Conservation (phyloP, 2,888 invertebrate species). For the Euplagia quadripunctaria region DNA sequence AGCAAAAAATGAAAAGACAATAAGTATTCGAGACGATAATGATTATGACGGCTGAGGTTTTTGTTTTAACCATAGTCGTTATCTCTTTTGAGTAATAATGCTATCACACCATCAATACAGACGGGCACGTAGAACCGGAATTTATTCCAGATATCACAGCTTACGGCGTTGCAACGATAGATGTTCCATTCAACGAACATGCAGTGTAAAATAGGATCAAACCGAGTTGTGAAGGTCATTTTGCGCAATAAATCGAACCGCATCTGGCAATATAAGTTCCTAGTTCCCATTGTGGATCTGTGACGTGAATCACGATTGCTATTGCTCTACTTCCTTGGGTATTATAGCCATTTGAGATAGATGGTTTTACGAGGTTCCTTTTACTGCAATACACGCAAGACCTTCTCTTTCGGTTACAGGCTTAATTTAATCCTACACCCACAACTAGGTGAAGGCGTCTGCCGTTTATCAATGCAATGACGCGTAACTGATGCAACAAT, state of each 20-base stretch:
- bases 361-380: conserved; percentile 51
- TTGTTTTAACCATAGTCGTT: conserved; percentile 29
- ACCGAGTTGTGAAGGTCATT: conserved; percentile 69
- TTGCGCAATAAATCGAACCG: conserved; percentile 73
- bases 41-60: neutral
- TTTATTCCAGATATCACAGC: conserved; percentile 31
- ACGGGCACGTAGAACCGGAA: conserved; percentile 36
- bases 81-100: conserved; percentile 39
- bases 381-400: conserved; percentile 45
- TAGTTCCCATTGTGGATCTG: conserved; percentile 70
- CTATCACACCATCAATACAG: conserved; percentile 29
- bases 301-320: conserved; percentile 72
- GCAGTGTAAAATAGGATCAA: conserved; percentile 64
- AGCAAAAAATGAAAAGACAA: too few species aligned
- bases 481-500: conserved; percentile 41
- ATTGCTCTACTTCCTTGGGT: conserved; percentile 64
- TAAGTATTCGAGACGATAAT: too few species aligned
- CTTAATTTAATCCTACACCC: conserved; percentile 51
- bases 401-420: conserved; percentile 50
- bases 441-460: conserved; percentile 53
- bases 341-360: conserved; percentile 45
- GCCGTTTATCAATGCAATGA: conserved; percentile 48
- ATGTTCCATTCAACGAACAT: conserved; percentile 36
- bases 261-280: conserved; percentile 62
- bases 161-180: conserved; percentile 33